phyloP scores from a whole-genome alignment of 2,888 invertebrate genomes.

The Cerceris ruficornis region DNA sequence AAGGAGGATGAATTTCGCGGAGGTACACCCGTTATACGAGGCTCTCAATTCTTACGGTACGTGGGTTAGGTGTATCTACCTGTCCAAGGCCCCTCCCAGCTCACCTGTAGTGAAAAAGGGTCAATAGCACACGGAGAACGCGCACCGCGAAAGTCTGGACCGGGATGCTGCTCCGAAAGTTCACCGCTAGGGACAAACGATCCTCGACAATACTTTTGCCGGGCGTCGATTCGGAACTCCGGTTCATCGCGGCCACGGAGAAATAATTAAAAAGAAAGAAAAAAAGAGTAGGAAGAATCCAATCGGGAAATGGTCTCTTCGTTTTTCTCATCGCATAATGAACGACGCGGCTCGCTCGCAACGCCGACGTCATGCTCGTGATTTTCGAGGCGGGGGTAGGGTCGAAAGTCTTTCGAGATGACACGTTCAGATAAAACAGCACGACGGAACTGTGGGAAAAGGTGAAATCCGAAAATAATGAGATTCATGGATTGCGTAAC shows the following conservation, averaged over 20 bases:
- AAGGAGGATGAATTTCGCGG: conserved; percentile 31
- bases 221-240: conserved; percentile 6
- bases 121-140: conserved; percentile 73
- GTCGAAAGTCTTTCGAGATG: conserved; percentile 55
- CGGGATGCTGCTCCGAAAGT: conserved; percentile 48
- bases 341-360: conserved; percentile 8
- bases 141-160: conserved; percentile 67
- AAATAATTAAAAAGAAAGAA: conserved; percentile 27
- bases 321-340: conserved; percentile 41
- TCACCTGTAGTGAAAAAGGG: conserved; percentile 77
- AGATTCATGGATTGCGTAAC: conserved; percentile 63
- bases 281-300: conserved; percentile 30
- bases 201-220: conserved; percentile 54
- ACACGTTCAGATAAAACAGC: conserved; percentile 54
- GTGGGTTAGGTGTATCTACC: conserved; percentile 73
- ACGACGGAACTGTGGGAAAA: conserved; percentile 60
- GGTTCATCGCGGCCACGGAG: not conserved
- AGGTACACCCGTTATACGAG: conserved; percentile 66
- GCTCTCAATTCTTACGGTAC: conserved; percentile 66
- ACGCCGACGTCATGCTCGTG: conserved; percentile 34
- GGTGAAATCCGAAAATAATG: conserved; percentile 54
- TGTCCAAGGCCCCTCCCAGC: conserved; percentile 71
- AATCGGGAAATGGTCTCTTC: conserved; percentile 52
- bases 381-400: conserved; percentile 31
- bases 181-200: conserved; percentile 12